Percentiles rank a stretch among this genome's conserved stretches.
Conservation (phyloP, 2,797 vertebrate genomes). For the Pangasius djambal region DNA sequence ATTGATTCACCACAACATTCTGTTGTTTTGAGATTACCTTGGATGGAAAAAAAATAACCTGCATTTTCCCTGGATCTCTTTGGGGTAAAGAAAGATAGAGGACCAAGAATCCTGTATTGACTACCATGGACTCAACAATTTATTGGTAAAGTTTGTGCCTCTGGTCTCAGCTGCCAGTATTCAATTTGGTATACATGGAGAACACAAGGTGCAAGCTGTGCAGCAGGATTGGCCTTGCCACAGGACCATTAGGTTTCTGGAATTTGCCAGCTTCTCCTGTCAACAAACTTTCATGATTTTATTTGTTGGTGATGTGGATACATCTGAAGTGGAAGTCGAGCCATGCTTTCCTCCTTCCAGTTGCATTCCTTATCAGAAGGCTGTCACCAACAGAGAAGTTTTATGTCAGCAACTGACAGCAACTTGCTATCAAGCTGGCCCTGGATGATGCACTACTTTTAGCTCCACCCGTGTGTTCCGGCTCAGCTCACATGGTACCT, state of each 20-base stretch:
- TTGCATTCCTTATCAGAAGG: background rate
- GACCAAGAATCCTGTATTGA: background rate
- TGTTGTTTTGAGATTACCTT: background rate
- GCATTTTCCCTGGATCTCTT: background rate
- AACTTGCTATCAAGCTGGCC: background rate
- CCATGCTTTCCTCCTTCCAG: background rate
- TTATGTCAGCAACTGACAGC: background rate
- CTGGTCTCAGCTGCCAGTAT: background rate
- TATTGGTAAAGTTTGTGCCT: background rate
- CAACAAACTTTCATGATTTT: background rate
- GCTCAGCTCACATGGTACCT: background rate
- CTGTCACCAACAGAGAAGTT: background rate
- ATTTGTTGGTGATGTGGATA: background rate
- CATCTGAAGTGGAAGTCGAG: background rate
- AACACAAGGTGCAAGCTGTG: background rate
- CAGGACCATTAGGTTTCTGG: background rate
- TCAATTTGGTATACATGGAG: background rate
- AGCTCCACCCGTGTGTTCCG: background rate
- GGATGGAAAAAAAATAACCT: background rate
- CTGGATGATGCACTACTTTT: too few species aligned
- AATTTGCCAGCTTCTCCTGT: background rate
- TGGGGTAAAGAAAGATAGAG: background rate
- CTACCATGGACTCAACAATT: background rate
- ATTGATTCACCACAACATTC: background rate
- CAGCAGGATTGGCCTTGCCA: background rate